phyloP scores from a whole-genome alignment of 2,888 invertebrate species.

The Beris morrisii region DNA sequence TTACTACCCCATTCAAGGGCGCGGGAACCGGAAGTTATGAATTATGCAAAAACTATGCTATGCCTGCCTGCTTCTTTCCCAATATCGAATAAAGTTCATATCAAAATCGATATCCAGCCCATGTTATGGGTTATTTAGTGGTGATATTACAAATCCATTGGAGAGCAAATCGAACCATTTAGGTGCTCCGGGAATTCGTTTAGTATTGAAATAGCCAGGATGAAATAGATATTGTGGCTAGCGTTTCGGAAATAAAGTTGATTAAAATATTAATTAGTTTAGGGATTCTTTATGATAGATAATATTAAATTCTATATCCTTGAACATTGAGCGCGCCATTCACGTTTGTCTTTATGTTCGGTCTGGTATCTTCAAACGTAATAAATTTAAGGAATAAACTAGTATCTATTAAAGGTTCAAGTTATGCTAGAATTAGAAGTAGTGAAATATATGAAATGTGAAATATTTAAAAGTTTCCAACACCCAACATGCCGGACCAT shows the following conservation, averaged over 20 bases:
- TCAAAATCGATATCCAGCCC: slow-evolving; percentile 24
- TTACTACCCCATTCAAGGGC: background rate
- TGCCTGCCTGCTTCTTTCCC: slow-evolving; percentile 22
- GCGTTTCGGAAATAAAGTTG: too few relatives aligned
- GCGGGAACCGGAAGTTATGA: slow-evolving; percentile 20
- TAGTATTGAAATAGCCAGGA: slow-evolving; percentile 5
- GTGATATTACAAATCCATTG: slow-evolving; percentile 30
- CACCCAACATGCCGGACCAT: slow-evolving; percentile 2
- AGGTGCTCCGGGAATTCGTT: slow-evolving; percentile 21
- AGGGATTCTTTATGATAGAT: too few relatives aligned
- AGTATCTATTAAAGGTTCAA: too few relatives aligned
- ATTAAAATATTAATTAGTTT: too few relatives aligned
- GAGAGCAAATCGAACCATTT: slow-evolving; percentile 28
- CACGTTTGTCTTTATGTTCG: too few relatives aligned
- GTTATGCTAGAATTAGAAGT: too few relatives aligned
- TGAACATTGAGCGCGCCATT: too few relatives aligned
- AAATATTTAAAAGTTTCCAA: slow-evolving; percentile 22
- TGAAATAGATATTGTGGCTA: too few relatives aligned
- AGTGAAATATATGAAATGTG: slow-evolving; percentile 9
- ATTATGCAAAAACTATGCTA: slow-evolving; percentile 25
- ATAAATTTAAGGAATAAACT: too few relatives aligned
- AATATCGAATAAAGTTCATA: slow-evolving; percentile 26
- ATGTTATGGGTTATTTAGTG: slow-evolving; percentile 31
- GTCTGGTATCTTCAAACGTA: too few relatives aligned
- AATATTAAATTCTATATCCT: too few relatives aligned